Percentiles rank a stretch among this genome's conserved stretches.
phyloP scores from a whole-genome alignment of 2,888 invertebrate genomes.

The Chaitophorus viminalis region DNA sequence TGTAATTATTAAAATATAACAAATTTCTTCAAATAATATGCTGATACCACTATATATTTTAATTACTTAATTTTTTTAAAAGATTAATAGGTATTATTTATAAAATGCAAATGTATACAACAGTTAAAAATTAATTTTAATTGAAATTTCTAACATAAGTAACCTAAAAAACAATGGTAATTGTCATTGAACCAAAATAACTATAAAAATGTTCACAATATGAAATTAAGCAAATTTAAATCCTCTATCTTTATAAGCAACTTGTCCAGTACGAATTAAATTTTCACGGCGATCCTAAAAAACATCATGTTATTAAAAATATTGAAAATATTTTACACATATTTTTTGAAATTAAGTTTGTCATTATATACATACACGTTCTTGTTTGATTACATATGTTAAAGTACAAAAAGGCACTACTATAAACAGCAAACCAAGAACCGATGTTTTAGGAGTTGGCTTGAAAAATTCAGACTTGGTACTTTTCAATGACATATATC shows the following conservation, averaged over 20 bases:
- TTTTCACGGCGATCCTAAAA: constrained; percentile 70
- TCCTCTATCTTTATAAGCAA: constrained; percentile 78
- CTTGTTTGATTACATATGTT: constrained; percentile 69
- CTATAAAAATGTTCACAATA: constrained; percentile 38
- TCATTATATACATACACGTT: constrained; percentile 32
- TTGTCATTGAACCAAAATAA: not conserved
- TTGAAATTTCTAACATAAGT: not conserved
- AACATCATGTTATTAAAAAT: not conserved
- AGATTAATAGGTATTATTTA: not conserved
- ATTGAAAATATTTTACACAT: not conserved
- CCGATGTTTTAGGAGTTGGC: constrained; percentile 72
- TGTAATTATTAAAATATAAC: not conserved
- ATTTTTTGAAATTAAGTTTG: not conserved
- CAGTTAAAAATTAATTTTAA: not conserved
- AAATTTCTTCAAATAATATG: not conserved
- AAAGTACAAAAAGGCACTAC: constrained; percentile 72
- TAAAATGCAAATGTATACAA: not conserved
- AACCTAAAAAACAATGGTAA: constrained; percentile 6
- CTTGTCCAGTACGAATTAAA: constrained; percentile 76
- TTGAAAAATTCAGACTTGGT: constrained; percentile 76
- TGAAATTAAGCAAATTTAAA: constrained; percentile 72
- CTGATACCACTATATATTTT: not conserved
- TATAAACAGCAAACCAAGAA: constrained; percentile 70
- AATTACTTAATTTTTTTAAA: not conserved
- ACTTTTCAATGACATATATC: constrained; percentile 78